Percentiles rank a stretch among this genome's conserved stretches.
These are phyloP conservation scores for Parapristionchus giblindavisi DNA, from an alignment of 2,888 invertebrate genomes.

Conservation along the genomic window DNA sequence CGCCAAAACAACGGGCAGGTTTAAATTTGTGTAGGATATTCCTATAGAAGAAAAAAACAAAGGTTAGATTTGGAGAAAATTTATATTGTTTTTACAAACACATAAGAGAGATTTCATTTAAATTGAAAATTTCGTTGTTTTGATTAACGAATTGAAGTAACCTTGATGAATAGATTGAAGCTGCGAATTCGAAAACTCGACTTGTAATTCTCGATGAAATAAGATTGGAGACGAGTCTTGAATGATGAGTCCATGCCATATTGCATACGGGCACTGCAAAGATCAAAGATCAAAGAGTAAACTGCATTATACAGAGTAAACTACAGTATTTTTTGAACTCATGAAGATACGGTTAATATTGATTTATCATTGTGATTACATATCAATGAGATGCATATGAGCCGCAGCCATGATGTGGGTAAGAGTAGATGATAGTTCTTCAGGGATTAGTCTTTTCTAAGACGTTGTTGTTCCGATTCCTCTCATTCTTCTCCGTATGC, in stretches of 20 bases:
- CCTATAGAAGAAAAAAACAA: too few relatives aligned
- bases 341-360: not conserved
- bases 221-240: conserved; percentile 96
- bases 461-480: conserved; percentile 5
- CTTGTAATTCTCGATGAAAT: conserved; percentile 98
- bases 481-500: not conserved
- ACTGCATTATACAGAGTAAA: not conserved
- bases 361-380: conserved; percentile 14
- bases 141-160: not conserved
- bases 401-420: too few relatives aligned
- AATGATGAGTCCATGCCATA: conserved; percentile 99
- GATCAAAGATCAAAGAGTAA: not conserved
- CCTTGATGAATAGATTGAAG: conserved; percentile 95
- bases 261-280: conserved; percentile 95
- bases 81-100: too few relatives aligned
- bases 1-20: too few relatives aligned
- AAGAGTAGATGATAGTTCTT: too few relatives aligned
- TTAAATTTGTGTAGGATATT: too few relatives aligned
- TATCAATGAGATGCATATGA: conserved; percentile 7
- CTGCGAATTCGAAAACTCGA: conserved; percentile 96
- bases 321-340: not conserved
- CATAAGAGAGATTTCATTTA: not conserved
- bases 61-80: too few relatives aligned
- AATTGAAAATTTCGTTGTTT: not conserved
- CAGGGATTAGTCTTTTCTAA: too few relatives aligned